Percentiles rank a stretch among this genome's conserved stretches.
These are phyloP conservation scores for Drosophila navojoa DNA, from an alignment of 1,140 invertebrate genomes.

Conservation along the genomic window DNA sequence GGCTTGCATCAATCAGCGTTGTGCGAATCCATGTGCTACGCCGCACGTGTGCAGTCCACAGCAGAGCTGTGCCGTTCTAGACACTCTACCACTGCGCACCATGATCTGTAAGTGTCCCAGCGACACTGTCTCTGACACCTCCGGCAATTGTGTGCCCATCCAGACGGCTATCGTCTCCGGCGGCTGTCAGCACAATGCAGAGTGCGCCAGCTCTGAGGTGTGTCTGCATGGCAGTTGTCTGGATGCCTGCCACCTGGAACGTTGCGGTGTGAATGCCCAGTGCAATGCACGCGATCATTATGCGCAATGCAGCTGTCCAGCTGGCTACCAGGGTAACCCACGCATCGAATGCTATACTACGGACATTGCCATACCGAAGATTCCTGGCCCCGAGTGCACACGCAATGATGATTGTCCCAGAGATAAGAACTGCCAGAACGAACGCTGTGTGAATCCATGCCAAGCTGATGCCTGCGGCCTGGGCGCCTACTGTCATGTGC, in stretches of 20 bases:
- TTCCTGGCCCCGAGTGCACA: slow-evolving; percentile 88
- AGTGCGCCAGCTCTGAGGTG: slow-evolving; percentile 89
- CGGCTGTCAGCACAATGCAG: slow-evolving; percentile 87
- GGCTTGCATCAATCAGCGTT: slow-evolving; percentile 91
- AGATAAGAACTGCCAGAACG: slow-evolving; percentile 90
- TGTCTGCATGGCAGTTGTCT: slow-evolving; percentile 91
- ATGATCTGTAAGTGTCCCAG: slow-evolving; percentile 92
- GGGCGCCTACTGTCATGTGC: slow-evolving; percentile 91
- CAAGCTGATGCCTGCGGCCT: slow-evolving; percentile 88
- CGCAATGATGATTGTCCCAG: slow-evolving; percentile 89
- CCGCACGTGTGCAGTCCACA: slow-evolving; percentile 89
- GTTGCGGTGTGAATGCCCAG: slow-evolving; percentile 93
- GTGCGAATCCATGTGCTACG: slow-evolving; percentile 90
- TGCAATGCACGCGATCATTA: slow-evolving; percentile 91
- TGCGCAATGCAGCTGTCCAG: slow-evolving; percentile 90
- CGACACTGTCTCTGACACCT: slow-evolving; percentile 87
- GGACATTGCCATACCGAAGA: slow-evolving; percentile 78
- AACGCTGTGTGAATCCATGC: slow-evolving; percentile 92
- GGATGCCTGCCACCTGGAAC: slow-evolving; percentile 90
- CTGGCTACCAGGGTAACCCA: slow-evolving; percentile 92
- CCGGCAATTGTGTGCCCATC: slow-evolving; percentile 87
- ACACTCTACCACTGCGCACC: slow-evolving; percentile 91
- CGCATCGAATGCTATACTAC: slow-evolving; percentile 89
- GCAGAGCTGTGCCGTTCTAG: slow-evolving; percentile 91
- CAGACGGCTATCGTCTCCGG: slow-evolving; percentile 60